phyloP scores from a whole-genome alignment of 35 echinoderm and acorn worm species.

The Acanthaster planci region DNA sequence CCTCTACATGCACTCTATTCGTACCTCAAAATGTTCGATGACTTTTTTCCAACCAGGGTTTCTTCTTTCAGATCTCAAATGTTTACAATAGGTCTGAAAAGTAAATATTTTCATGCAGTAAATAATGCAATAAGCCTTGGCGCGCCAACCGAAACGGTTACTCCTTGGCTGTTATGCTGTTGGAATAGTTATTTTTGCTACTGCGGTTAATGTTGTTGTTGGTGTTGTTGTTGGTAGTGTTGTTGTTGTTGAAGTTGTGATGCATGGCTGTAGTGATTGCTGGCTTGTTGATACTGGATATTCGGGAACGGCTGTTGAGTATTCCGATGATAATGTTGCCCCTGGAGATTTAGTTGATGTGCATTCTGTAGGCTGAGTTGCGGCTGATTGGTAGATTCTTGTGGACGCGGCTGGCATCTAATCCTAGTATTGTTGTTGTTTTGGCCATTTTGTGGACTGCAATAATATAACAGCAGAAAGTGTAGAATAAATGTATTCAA shows the following conservation, averaged over 20 bases:
- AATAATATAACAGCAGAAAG: not conserved
- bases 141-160: not conserved
- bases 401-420: not conserved
- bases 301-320: not conserved
- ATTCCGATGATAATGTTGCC: not conserved
- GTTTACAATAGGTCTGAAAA: too few species aligned
- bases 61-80: too few species aligned
- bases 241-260: not conserved
- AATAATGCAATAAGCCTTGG: too few species aligned
- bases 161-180: not conserved
- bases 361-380: not conserved
- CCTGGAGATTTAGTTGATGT: not conserved
- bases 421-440: not conserved
- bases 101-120: too few species aligned
- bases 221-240: not conserved
- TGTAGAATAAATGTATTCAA: too few species aligned
- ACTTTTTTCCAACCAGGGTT: too few species aligned
- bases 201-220: not conserved
- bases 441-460: not conserved
- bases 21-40: too few species aligned
- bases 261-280: not conserved
- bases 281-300: not conserved
- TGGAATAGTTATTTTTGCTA: not conserved
- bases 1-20: too few species aligned
- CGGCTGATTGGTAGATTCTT: not conserved